Conservation (phyloP, 2,888 invertebrate genomes). For the Pterostichus madidus region DNA sequence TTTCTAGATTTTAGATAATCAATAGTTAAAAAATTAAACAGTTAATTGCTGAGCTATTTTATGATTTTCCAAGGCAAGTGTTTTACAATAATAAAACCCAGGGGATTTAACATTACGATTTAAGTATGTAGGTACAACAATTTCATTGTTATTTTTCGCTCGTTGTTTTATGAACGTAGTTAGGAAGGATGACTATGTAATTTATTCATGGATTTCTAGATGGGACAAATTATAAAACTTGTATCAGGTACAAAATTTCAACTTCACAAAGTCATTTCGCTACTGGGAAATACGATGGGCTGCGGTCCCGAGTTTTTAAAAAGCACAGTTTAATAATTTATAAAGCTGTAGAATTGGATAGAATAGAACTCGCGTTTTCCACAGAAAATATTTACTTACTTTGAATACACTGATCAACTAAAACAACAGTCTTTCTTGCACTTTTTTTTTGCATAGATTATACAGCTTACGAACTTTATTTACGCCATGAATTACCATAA, state of each 20-base stretch:
- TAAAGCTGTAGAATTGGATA: slow-evolving; percentile 57
- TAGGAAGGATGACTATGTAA: background rate
- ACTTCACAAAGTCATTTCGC: slow-evolving; percentile 53
- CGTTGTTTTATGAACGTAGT: background rate
- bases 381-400: slow-evolving; percentile 26
- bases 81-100: no score
- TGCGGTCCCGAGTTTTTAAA: slow-evolving; percentile 57
- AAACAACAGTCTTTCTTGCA: no score
- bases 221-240: slow-evolving; percentile 53
- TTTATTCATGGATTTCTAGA: slow-evolving; percentile 59
- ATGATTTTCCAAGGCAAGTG: no score
- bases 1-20: no score
- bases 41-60: no score
- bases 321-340: slow-evolving; percentile 59
- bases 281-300: slow-evolving; percentile 47
- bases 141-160: background rate
- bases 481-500: no score
- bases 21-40: no score
- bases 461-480: no score
- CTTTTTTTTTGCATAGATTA: no score
- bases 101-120: no score
- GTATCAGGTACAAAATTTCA: slow-evolving; percentile 53
- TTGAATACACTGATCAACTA: no score
- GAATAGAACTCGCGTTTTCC: slow-evolving; percentile 50
- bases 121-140: background rate